phyloP scores from a whole-genome alignment of 2,888 invertebrate genomes.

The Harpalus rubripes region DNA sequence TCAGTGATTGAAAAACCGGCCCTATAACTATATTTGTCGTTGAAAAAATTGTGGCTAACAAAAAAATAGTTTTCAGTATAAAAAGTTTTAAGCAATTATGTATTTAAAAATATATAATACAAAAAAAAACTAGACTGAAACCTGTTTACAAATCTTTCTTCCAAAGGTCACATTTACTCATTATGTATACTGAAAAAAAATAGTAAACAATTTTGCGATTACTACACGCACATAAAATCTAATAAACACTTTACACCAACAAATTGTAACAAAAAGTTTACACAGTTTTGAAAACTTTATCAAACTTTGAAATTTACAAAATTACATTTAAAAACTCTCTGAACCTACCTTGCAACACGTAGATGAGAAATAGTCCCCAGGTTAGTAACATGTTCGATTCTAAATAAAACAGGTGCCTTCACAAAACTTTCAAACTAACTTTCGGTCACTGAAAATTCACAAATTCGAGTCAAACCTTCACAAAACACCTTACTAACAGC shows the following conservation, averaged over 20 bases:
- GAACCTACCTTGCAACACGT: constrained; percentile 45
- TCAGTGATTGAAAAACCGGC: no score
- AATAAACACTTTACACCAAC: neutral
- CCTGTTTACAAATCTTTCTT: constrained; percentile 30
- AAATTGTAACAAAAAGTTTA: constrained; percentile 16
- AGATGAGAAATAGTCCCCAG: constrained; percentile 49
- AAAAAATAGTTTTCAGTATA: neutral
- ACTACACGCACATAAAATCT: neutral
- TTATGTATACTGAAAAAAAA: constrained; percentile 1
- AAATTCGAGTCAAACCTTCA: constrained; percentile 21
- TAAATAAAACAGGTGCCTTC: constrained; percentile 45
- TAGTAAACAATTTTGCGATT: constrained; percentile 21
- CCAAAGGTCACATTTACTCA: constrained; percentile 5
- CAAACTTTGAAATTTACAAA: neutral
- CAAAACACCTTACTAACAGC: constrained; percentile 45
- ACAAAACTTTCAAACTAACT: constrained; percentile 57
- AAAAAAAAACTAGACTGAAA: constrained; percentile 1
- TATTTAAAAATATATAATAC: neutral
- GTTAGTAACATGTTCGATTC: constrained; percentile 36
- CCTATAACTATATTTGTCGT: no score
- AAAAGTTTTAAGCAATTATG: neutral
- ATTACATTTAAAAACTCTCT: neutral
- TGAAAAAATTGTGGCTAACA: neutral
- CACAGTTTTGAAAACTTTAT: constrained; percentile 52
- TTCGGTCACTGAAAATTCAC: constrained; percentile 48